Evolutionary conservation across 2,888 invertebrate genomes (phyloP).

Genomic region (Drosophila subquinaria): DNA sequence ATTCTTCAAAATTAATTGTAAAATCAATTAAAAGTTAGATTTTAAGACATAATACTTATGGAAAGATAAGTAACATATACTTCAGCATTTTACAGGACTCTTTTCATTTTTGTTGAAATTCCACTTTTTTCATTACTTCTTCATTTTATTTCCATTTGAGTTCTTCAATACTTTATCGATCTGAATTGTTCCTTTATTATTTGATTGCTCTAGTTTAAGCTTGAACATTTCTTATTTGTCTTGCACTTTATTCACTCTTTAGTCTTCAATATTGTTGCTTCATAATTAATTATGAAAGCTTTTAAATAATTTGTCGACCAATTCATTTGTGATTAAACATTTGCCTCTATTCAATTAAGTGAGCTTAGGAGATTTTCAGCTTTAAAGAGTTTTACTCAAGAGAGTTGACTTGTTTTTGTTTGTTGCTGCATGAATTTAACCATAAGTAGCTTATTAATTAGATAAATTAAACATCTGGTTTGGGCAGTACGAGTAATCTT

Average conservation of each 20-base stretch:
- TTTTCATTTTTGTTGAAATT: too few species aligned
- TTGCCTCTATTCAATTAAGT: constrained; percentile 1
- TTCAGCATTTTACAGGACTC: too few species aligned
- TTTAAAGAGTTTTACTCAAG: constrained; percentile 1
- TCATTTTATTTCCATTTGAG: not conserved
- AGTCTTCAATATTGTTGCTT: not conserved
- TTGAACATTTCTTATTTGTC: not conserved
- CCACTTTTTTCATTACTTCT: not conserved
- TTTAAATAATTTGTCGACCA: constrained; percentile 6
- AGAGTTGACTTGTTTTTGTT: constrained; percentile 1
- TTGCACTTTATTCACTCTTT: not conserved
- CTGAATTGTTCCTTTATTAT: not conserved
- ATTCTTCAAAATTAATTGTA: too few species aligned
- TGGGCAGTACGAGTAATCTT: not conserved
- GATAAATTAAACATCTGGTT: not conserved
- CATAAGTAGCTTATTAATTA: constrained; percentile 13
- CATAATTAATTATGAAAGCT: constrained; percentile 15
- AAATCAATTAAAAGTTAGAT: too few species aligned
- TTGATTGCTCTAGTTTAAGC: not conserved
- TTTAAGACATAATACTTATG: too few species aligned
- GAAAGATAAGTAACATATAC: too few species aligned
- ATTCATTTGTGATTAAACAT: constrained; percentile 3
- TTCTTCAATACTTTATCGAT: not conserved
- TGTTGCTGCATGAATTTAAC: constrained; percentile 1
- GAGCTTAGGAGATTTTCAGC: constrained; percentile 7